Base-by-base conservation (phyloP, 1,140 invertebrate genomes). In the Heliconius himera region DNA sequence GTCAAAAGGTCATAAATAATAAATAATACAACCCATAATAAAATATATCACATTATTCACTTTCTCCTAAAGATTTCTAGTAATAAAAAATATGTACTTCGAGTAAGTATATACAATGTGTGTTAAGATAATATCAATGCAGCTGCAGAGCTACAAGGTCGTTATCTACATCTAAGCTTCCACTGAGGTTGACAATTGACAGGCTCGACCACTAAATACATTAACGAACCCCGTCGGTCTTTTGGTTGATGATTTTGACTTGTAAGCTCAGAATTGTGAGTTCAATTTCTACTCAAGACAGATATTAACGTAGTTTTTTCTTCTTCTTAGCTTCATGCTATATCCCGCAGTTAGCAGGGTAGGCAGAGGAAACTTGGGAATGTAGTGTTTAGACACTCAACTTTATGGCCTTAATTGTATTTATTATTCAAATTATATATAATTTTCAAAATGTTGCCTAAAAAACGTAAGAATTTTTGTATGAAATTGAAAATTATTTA, bases 151-250 rank as follows among this genome's bases (percentile, higher is more conserved):
- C 60, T 26, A 66, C 60, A 66, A 66, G 60, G 60, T 5, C 60
- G 26, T 66, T 66, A 66, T 66, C 60, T 66, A 16, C 11, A 66
- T 66, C 60, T 66, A 66, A 66, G 60, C 60, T 66, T 73, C 72
- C 36, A 73, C 72, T 73, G 13, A 49, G 41, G 46, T 22, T 73
- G 72, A 73, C 72, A 41, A 41, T 49, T 73, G 72, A 73, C 72
- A 49, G 38, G 46, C 38, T 73, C 72, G 38, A 46, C 38, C n/a
- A 73, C 72, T 46, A 73, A 22, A 73, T 73, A 46, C 8, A 66
- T 66, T 66, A 66, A 66, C 54, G 9, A 22, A 6, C 22, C 26
- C 26, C 60, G 3, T 66, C 29, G 22, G 11, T 26, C 3, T 16
- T 26, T 66, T 16, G 11, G 26, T 16, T 66, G n/a, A 16, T 66